Conservation (phyloP, 1,140 invertebrate genomes). For the Drosophila rhopaloa region DNA sequence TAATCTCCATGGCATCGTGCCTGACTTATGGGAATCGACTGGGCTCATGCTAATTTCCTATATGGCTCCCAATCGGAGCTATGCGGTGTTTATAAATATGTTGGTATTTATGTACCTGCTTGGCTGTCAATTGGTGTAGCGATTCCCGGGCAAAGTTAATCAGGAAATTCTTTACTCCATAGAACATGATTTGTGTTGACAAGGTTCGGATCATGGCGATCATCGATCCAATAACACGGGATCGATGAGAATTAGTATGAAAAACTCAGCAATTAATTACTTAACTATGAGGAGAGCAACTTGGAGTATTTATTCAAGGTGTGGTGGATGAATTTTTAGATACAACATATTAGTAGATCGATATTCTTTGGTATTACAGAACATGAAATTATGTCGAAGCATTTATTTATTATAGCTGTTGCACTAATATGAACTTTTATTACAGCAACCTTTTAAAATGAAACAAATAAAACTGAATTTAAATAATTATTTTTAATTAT, state of each 20-base stretch:
- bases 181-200: constrained; percentile 60
- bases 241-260: background rate
- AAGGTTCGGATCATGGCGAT: constrained; percentile 37
- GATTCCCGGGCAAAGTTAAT: constrained; percentile 13
- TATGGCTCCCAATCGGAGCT: constrained; percentile 6
- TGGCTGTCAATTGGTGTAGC: background rate
- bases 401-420: too few relatives aligned
- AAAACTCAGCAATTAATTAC: background rate
- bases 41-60: constrained; percentile 34
- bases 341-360: background rate
- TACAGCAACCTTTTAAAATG: too few relatives aligned
- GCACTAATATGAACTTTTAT: too few relatives aligned
- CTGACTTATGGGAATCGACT: constrained; percentile 27
- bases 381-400: too few relatives aligned
- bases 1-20: constrained; percentile 38
- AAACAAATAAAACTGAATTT: too few relatives aligned
- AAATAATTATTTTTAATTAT: too few relatives aligned
- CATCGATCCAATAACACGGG: constrained; percentile 1
- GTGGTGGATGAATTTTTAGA: background rate
- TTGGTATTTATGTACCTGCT: constrained; percentile 29
- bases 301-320: constrained; percentile 1
- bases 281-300: background rate
- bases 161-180: constrained; percentile 51
- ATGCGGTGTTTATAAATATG: constrained; percentile 10
- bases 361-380: background rate